Percentiles rank a stretch among this genome's conserved stretches.
These are phyloP conservation scores for Xestia rhomboidea DNA, from an alignment of 2,888 invertebrate genomes.

Conservation along the genomic window DNA sequence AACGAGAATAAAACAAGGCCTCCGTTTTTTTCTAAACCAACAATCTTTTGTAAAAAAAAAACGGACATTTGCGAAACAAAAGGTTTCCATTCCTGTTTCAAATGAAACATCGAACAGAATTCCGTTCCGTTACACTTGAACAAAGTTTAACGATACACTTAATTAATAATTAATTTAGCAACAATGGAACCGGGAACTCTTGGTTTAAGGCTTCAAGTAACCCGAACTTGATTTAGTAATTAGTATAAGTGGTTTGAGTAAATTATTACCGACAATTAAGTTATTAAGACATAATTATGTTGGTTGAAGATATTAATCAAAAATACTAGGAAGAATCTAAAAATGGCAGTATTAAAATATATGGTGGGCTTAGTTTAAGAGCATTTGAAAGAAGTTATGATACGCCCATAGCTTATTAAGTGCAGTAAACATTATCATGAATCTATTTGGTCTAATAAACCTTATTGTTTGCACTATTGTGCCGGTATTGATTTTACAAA, in stretches of 20 bases:
- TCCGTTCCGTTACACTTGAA: constrained; percentile 29
- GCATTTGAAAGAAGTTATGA: constrained; percentile 1
- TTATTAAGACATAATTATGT: neutral
- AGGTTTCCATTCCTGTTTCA: neutral
- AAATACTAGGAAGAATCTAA: neutral
- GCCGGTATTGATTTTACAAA: constrained; percentile 25
- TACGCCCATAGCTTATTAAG: neutral
- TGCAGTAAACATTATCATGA: neutral
- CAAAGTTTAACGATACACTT: constrained; percentile 6
- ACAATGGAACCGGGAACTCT: constrained; percentile 1
- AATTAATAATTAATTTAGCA: constrained; percentile 19
- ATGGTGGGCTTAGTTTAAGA: neutral
- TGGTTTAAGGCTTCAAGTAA: neutral
- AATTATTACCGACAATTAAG: neutral
- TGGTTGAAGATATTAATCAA: neutral
- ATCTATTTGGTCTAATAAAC: neutral
- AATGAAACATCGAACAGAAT: constrained; percentile 8
- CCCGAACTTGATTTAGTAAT: constrained; percentile 23
- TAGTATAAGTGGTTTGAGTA: constrained; percentile 9
- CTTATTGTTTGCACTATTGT: constrained; percentile 42
- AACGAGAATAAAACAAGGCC: neutral
- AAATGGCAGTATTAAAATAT: neutral
- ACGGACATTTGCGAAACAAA: neutral
- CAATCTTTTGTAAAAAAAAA: neutral
- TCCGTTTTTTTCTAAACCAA: neutral